Evolutionary conservation across 2,797 vertebrate genomes (phyloP), one percentile per base, ranked within the genome.

Genomic region (Malacoraja senta): DNA sequence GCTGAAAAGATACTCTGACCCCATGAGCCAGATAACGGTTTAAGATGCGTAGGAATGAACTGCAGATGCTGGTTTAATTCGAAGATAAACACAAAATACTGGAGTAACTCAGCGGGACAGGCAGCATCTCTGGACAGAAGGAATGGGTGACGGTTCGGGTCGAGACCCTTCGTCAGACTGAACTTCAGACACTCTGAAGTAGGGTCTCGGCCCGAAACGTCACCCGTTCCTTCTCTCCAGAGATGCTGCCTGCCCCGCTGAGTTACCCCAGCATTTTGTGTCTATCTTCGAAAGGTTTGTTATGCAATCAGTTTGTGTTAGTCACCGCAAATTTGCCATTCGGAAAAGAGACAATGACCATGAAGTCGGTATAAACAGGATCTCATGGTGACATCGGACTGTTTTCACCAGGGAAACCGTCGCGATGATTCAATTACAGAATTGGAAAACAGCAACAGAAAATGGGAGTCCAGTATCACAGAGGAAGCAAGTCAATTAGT

Each of bases 311-410:
- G 44, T 74, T 72, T 35, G 71, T 26, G 35, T 91, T 74, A 91
- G 17, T 38, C 90, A 74, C 90, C 53, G 26, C 24, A 44, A 44
- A 72, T 72, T 53, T 74, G 68, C 74, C 32, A 38, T 21, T 29
- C 90, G 44, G 68, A 10, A 74, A 91, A 91, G 24, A 74, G 19
- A 72, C 68, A 72, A 91, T 91, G 44, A 24, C 88, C 68, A 44
- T 91, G 65, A 72, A 91, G 88, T 91, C 7, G 10, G 8, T 26
- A 91, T 72, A 91, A 91, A 91, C 88, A 91, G 65, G 88, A 91
- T 91, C 72, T 91, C 88, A 91, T 65, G 63, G 61, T 72, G 72
- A 91, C 72, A 88, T 35, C 26, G 65, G 61, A n/a, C 61, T 32
- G 26, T 32, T 63, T 32, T 65, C 84, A 24, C 26, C 32, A 91